phyloP scores from a whole-genome alignment of 2,888 invertebrate genomes.

The Toxonevra muliebris region DNA sequence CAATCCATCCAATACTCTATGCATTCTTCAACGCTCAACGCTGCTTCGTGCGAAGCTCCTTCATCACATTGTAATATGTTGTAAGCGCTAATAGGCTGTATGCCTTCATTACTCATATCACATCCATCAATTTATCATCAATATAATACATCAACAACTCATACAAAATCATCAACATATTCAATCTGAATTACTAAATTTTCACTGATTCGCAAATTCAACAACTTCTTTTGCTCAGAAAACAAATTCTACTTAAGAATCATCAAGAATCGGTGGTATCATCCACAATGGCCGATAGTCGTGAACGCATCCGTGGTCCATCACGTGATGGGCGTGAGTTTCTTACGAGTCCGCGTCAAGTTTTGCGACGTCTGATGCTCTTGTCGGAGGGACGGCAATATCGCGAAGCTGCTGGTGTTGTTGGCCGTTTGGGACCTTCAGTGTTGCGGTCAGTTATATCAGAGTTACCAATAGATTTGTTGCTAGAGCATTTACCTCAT shows the following conservation, averaged over 20 bases:
- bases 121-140: background rate
- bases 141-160: background rate
- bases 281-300: constrained; percentile 73
- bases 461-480: constrained; percentile 85
- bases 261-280: constrained; percentile 51
- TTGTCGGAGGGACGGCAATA: constrained; percentile 89
- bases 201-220: background rate
- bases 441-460: constrained; percentile 79
- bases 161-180: constrained; percentile 1
- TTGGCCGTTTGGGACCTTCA: constrained; percentile 80
- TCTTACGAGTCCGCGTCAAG: constrained; percentile 74
- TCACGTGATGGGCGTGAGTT: constrained; percentile 69
- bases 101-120: constrained; percentile 4
- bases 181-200: background rate
- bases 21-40: too few relatives aligned
- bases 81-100: too few relatives aligned
- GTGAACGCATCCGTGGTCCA: constrained; percentile 76
- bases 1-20: too few relatives aligned
- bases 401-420: constrained; percentile 87
- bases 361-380: constrained; percentile 76
- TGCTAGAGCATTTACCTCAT: constrained; percentile 90
- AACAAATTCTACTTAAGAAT: constrained; percentile 56
- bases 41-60: too few relatives aligned
- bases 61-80: constrained; percentile 11
- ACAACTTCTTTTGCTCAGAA: constrained; percentile 42